Percentiles rank a stretch among this genome's conserved stretches.
Conservation (phyloP, 2,888 invertebrate genomes). For the Diarsia rubi region DNA sequence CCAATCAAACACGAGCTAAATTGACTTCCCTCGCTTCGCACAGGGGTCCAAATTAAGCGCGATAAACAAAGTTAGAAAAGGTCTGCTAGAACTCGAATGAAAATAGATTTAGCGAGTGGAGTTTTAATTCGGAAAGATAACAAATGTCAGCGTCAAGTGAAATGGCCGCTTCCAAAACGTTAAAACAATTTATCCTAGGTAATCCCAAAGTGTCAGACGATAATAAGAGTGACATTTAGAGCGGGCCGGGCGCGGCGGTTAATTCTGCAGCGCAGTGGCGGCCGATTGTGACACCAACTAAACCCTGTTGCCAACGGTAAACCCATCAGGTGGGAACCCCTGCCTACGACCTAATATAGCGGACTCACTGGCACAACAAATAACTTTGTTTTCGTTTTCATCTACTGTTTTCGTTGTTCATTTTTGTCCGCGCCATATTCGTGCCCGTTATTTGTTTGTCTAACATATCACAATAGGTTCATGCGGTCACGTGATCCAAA, state of each 20-base stretch:
- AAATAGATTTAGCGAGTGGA: constrained; percentile 73
- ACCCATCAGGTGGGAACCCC: constrained; percentile 86
- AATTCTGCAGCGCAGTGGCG: constrained; percentile 87
- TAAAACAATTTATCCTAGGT: constrained; percentile 90
- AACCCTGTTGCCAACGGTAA: constrained; percentile 87
- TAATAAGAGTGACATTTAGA: constrained; percentile 91
- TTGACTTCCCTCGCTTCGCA: constrained; percentile 76
- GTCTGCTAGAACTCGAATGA: constrained; percentile 69
- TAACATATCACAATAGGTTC: constrained; percentile 49
- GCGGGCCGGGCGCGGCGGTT: constrained; percentile 83
- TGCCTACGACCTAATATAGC: constrained; percentile 78
- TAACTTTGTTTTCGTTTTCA: constrained; percentile 67
- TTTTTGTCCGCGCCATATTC: constrained; percentile 52
- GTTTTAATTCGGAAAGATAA: constrained; percentile 86
- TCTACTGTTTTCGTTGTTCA: constrained; percentile 57
- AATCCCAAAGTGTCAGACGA: constrained; percentile 89
- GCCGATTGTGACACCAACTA: constrained; percentile 88
- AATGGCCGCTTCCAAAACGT: constrained; percentile 84
- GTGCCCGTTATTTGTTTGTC: constrained; percentile 44
- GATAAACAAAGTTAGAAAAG: constrained; percentile 77
- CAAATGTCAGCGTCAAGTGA: constrained; percentile 83
- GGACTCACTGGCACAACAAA: constrained; percentile 69
- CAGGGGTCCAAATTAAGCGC: constrained; percentile 76
- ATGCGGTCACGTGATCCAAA: constrained; percentile 63
- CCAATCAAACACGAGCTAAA: constrained; percentile 86